Evolutionary conservation across 2,888 invertebrate genomes (phyloP).

Genomic region (Drosophila diplacantha): DNA sequence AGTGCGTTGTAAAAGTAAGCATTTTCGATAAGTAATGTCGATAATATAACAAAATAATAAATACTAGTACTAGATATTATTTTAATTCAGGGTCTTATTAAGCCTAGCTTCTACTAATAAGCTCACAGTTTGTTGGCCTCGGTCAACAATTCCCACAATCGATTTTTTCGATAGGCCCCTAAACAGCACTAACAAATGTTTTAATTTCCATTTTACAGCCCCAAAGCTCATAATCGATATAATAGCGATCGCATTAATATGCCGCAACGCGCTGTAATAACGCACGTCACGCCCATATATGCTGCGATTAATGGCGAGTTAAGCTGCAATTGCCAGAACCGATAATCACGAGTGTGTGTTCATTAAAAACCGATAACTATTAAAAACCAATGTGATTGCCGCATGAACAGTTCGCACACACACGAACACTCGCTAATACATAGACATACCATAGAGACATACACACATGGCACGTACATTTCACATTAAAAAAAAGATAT

Average conservation of each 20-base stretch:
- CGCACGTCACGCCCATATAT: conserved; percentile 11
- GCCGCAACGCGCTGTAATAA: conserved; percentile 15
- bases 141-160: no score
- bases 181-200: neutral
- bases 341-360: conserved; percentile 31
- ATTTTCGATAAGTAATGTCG: neutral
- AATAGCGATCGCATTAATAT: neutral
- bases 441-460: neutral
- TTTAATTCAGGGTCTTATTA: neutral
- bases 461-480: conserved; percentile 17
- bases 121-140: neutral
- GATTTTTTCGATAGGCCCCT: neutral
- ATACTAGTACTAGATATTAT: neutral
- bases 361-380: conserved; percentile 29
- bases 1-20: neutral
- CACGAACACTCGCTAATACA: conserved; percentile 1
- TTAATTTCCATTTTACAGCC: neutral
- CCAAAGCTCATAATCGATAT: neutral
- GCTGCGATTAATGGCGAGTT: conserved; percentile 20
- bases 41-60: neutral
- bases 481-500: conserved; percentile 25
- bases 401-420: conserved; percentile 6
- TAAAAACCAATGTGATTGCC: conserved; percentile 17
- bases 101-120: neutral
- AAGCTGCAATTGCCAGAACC: conserved; percentile 29